Base-by-base conservation (phyloP, 2,797 vertebrate species). In the Menidia menidia region DNA sequence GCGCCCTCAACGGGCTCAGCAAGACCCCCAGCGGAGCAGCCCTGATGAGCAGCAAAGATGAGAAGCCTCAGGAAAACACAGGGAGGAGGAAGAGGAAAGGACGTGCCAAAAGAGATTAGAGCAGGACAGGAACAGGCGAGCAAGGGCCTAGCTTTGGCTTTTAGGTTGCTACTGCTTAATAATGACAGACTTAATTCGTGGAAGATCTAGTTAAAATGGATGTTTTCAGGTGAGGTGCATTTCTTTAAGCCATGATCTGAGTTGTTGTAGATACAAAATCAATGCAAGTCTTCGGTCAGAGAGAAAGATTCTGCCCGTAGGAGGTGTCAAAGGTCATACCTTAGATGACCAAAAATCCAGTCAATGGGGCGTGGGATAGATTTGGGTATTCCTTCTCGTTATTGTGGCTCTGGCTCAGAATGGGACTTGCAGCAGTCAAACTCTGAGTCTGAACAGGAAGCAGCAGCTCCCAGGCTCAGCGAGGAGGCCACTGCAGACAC, bases 81-180 rank as follows among this genome's bases (percentile, higher is more conserved):
- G 96, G 97, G 75, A 96, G 96, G 89, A 96, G 94, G 84, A 97
- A 96, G 94, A 96, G 96, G 91, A 98, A 96, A 92, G 96, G 96
- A 88, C 96, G 98, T 92, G 94, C 97, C 43, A 99, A 99, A 95
- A 94, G 96, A 89, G 98, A 99, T 85, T 99, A 97, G 85, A 95
- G 7, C 92, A 87, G 84, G 84, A 87, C 60, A 70, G 73, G 73
- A 50, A 68, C 57, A 75, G 71, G 67, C 70, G 64, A 82, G 69
- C 66, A 73, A 54, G 73, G 75, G 65, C 77, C 81, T 78, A 56
- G 56, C 39, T 80, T 83, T 75, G 64, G 70, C 73, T 80, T 84
- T 65, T 77, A 68, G 72, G 67, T 64, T 75, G 73, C 75, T 69
- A 66, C 64, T 78, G 75, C 62, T 79, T 80, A 79, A 84, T 86